Evolutionary conservation across 2,797 vertebrate species (phyloP), one percentile per base, ranked within the genome.

Genomic region (Echeneis naucrates): DNA sequence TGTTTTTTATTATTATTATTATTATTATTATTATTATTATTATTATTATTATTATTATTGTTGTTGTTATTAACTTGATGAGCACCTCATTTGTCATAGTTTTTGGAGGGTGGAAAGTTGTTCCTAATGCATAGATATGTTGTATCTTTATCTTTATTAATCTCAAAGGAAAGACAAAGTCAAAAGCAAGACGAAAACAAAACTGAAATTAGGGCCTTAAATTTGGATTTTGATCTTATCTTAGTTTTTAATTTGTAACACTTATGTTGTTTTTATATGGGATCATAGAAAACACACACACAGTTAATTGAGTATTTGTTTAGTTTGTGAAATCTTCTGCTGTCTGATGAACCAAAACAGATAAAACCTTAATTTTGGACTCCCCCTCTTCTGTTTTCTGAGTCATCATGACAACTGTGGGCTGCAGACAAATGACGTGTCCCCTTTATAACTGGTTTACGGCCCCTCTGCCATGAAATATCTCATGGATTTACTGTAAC

Each of bases 401-500:
- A 87, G 42, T 86, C 82, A 85, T 61, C 30, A 21, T 10, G 3
- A 23, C 8, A 16, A 48, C 37, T 50, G 32, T 59, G 69, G 69
- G 68, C 68, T 40, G 65, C 44, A 65, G 77, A 72, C 65, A 69
- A 67, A 71, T 70, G 68, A 79, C 72, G 76, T 71, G 73, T 63
- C 53, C 48, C 67, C 52, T 66, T 26, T 47, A 30, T 64, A 65
- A 77, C 57, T 59, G 80, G 60, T 78, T 88, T 66, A 70, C 26
- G 35, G 77, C 82, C 71, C 58, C 75, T 77, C 70, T 53, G 72
- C 24, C 72, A 72, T 83, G 76, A 80, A 78, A 82, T 75, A 82
- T 79, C 76, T 83, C 77, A 80, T 62, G 71, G 57, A 77, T 85
- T 87, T 87, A 89, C 87, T 72, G 86, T 89, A 89, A 90, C 77